Base-by-base conservation (phyloP, 23 tunicate species). In the Oikopleura dioica region DNA sequence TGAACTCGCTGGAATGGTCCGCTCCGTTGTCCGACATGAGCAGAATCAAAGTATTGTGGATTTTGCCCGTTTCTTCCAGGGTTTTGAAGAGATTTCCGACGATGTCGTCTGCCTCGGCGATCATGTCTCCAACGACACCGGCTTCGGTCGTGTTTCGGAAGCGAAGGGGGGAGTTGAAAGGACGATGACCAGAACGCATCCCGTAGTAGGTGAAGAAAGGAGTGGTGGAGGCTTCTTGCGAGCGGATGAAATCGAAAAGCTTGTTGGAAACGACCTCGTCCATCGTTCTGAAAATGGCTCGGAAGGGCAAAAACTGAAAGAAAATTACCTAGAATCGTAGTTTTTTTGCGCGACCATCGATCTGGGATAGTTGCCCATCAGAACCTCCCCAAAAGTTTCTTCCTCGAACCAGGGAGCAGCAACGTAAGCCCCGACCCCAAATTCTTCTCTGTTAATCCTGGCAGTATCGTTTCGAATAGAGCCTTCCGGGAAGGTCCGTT, bases 321-420 rank as follows among this genome's bases (percentile, higher is more conserved):
- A n/a, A n/a, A n/a, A n/a, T n/a, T n/a, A n/a, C n/a, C n/a, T 63
- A 21, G 72, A 63, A 63, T 63, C 72, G 26, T 21, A 63, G 26
- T 28, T 63, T 28, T 24, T 5, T 28, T 63, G 72, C 16, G 26
- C 72, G 5, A 63, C 2, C 2, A 63, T 28, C 5, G 72, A 63
- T 63, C 33, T 24, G 2, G 72, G 72, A 63, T 63, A 63, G 72
- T 63, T 63, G 2, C 72, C 72, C 72, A 63, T 63, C n/a, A n/a
- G n/a, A n/a, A n/a, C n/a, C n/a, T n/a, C n/a, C n/a, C n/a, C n/a
- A n/a, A n/a, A n/a, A n/a, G n/a, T n/a, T 24, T 24, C 33, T 5
- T 28, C 26, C 30, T 63, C 72, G 26, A 63, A 63, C 16, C 26
- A 63, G 26, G 72, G 72, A 16, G 72, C 32, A 16, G 32, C 72